Evolutionary conservation across 1,140 invertebrate genomes (phyloP), one percentile per base, ranked within the genome.

Genomic region (Heliconius congener): DNA sequence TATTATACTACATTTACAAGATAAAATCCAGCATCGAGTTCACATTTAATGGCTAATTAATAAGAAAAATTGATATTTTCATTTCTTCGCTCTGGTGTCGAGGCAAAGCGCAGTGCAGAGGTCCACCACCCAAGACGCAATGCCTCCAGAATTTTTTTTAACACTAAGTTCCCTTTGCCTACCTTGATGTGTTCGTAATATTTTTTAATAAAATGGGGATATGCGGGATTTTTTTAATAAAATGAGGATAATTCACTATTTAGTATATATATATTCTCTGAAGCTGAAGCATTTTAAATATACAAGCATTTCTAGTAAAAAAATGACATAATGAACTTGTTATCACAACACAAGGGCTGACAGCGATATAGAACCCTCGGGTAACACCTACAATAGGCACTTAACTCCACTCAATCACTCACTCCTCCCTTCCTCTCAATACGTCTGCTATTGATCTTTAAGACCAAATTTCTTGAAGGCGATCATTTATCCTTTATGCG

Each of bases 351-450:
- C 8, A 60, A 27, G 19, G 1, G 57, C 57, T 30, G 57, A 66
- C 27, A 23, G 9, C 19, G 57, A 0, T 19, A 60, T 30, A 30
- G 23, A 66, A 30, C 57, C 23, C 57, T 66, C 57, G 9, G 1
- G 23, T 27, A 30, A 66, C 57, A 66, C 57, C 57, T 66, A 66
- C 23, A 66, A 66, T 30, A 66, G 57, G 57, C 57, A 30, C 57
- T 66, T 30, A 66, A 30, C 57, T 66, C 57, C 23, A 66, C 57
- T 66, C 23, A 13, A 30, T 23, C 57, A 66, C 57, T 66, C 57
- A 16, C 57, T 66, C 57, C 57, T 30, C 57, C 57, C 57, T 66
- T 66, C 57, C 57, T 66, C 57, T 66, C 23, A 66, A 66, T 66
- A 66, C 57, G 27, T 66, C 23, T 66, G 57, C 11, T 60, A 66